Percentiles rank a stretch among this genome's conserved stretches.
Evolutionary conservation across 2,797 vertebrate genomes (phyloP).

Genomic region (Hippopotamyrus pictus): DNA sequence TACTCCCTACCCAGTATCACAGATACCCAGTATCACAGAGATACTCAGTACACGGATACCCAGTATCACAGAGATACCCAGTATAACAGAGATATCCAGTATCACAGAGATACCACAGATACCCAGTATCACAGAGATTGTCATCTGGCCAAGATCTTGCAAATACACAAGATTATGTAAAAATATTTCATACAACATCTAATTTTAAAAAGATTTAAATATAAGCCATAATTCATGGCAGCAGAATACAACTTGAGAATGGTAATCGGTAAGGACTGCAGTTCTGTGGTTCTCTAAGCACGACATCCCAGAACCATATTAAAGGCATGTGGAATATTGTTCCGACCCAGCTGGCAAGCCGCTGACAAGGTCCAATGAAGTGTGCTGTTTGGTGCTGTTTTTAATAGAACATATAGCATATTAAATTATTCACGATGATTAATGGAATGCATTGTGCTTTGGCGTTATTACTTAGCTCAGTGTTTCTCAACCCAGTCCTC

Average conservation of each 20-base stretch:
- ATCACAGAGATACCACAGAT: not conserved
- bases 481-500: too few relatives aligned
- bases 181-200: not conserved
- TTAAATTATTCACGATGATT: slow-evolving; percentile 21
- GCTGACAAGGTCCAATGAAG: slow-evolving; percentile 39
- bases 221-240: not conserved
- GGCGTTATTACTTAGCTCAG: not conserved
- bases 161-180: not conserved
- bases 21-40: not conserved
- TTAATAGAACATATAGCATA: not conserved
- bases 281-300: slow-evolving; percentile 50
- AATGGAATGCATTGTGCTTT: not conserved
- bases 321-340: slow-evolving; percentile 12
- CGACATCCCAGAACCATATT: slow-evolving; percentile 19
- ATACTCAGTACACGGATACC: too few relatives aligned
- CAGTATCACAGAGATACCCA: too few relatives aligned
- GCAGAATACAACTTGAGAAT: not conserved
- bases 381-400: slow-evolving; percentile 21
- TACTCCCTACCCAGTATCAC: not conserved
- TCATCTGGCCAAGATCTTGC: not conserved
- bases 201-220: not conserved
- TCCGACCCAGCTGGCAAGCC: slow-evolving; percentile 29
- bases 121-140: not conserved
- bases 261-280: slow-evolving; percentile 23
- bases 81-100: too few relatives aligned